Conservation (phyloP, 2,888 invertebrate species). For the Argyresthia goedartella region DNA sequence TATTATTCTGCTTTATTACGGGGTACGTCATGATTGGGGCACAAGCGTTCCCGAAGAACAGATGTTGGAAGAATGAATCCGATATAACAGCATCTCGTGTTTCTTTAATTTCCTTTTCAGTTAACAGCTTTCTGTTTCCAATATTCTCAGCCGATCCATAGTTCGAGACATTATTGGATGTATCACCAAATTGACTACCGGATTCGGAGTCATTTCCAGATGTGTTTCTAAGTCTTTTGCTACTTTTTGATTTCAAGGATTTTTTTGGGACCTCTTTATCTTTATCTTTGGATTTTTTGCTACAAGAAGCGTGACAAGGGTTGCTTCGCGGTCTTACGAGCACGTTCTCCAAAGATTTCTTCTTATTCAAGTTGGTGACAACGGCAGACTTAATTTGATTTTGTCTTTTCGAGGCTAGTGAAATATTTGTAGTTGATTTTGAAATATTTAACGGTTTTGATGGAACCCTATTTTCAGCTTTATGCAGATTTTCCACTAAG, state of each 20-base stretch:
- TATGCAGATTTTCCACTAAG: conserved; percentile 26
- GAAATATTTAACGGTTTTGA: conserved; percentile 32
- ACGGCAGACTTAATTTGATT: conserved; percentile 45
- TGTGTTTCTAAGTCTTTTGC: conserved; percentile 22
- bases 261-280: conserved; percentile 34
- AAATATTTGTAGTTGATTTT: conserved; percentile 42
- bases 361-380: conserved; percentile 49
- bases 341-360: conserved; percentile 32
- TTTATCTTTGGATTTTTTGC: conserved; percentile 46
- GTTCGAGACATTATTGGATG: conserved; percentile 43
- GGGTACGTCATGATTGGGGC: conserved; percentile 25
- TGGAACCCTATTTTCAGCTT: conserved; percentile 23
- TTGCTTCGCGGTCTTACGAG: conserved; percentile 38
- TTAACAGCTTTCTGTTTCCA: conserved; percentile 22
- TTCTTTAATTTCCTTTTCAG: conserved; percentile 60
- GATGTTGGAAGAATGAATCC: conserved; percentile 79
- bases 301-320: conserved; percentile 45
- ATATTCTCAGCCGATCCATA: conserved; percentile 35
- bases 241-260: conserved; percentile 23
- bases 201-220: conserved; percentile 31
- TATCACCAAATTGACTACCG: conserved; percentile 48
- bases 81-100: conserved; percentile 72
- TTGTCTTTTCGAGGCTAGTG: conserved; percentile 29
- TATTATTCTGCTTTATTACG: conserved; percentile 51
- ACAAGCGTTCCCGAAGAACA: conserved; percentile 70